These are phyloP conservation scores for Echinometra lucunter DNA, from an alignment of 53 echinoderm and acorn worm species.

Conservation along the genomic window DNA sequence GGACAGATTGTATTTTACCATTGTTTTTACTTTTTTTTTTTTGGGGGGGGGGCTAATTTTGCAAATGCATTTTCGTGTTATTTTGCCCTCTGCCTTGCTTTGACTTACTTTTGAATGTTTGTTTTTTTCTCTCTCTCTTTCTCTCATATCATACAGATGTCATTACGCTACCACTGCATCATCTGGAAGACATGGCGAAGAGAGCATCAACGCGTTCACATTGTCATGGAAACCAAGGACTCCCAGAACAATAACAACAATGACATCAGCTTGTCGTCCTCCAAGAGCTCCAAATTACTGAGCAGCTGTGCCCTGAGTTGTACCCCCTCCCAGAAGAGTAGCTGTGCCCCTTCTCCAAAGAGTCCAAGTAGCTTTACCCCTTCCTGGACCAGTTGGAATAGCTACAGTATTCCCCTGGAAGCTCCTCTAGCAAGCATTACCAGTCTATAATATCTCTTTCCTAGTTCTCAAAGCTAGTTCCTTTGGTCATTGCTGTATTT, in stretches of 20 bases:
- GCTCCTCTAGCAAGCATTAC: conserved; percentile 32
- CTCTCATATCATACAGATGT: conserved; percentile 64
- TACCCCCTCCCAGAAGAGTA: neutral
- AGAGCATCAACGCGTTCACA: conserved; percentile 72
- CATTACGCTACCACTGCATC: conserved; percentile 78
- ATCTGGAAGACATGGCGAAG: conserved; percentile 77
- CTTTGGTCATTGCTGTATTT: neutral
- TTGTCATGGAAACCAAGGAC: conserved; percentile 65
- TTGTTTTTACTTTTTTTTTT: too few relatives aligned
- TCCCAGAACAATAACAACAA: conserved; percentile 25
- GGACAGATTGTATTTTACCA: too few relatives aligned
- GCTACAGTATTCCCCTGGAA: conserved; percentile 6
- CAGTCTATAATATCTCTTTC: neutral
- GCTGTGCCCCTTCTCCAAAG: neutral
- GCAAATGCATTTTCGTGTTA: too few relatives aligned
- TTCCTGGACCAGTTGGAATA: neutral
- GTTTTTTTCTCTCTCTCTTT: neutral
- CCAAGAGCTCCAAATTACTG: neutral
- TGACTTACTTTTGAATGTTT: too few relatives aligned
- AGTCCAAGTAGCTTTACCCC: neutral
- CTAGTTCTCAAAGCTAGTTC: neutral
- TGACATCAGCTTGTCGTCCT: neutral
- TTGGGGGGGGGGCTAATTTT: too few relatives aligned
- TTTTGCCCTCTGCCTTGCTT: too few relatives aligned
- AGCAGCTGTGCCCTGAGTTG: neutral